Evolutionary conservation across 64 coral and sea anemone genomes (phyloP), one percentile per base, ranked within the genome.

Genomic region (Pachyseris speciosa): DNA sequence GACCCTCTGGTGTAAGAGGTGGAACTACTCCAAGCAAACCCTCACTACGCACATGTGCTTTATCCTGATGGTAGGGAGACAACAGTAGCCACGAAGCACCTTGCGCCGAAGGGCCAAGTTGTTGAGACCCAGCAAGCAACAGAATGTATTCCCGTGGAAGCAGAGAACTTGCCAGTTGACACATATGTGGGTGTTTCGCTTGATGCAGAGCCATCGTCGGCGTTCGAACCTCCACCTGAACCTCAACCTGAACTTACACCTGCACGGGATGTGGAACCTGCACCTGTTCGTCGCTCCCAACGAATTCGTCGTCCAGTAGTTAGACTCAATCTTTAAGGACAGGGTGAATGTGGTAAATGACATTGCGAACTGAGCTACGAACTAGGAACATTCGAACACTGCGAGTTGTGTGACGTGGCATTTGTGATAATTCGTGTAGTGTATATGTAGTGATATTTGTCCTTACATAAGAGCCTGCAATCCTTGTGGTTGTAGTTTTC

Each of bases 1-100:
- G 86, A 94, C 8, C 92, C 92, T 65, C 60, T 94, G 32, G 92
- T 94, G 0, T 68, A 94, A 55, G 73, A 94, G 29, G 86, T 94
- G 38, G 92, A 89, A 60, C 22, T 94, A 24, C 80, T 74, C 13
- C 53, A 87, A 55, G 91, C 83, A 26, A 93, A 72, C 69, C 73
- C 59, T 87, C 42, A 83, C 43, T 80, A 93, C 15, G 73, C 72
- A 7, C 74, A 87, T 36, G 37, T 93, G 32, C 43, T 39, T 25
- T 71, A 71, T 65, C 38, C 77, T 29, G 69, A 87, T 37, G 73
- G 91, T 34, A 53, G 83, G n/a, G n/a, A 93, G 52, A 87, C 78
- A 24, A 94, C 85, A 48, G 85, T 89, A 29, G 60, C 85, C 9
- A 52, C 63, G 2, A 94, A 86, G 57, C 72, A 89, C 29, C 93